Evolutionary conservation across 2,888 invertebrate genomes (phyloP).

Genomic region (Mellilla xanthometata): DNA sequence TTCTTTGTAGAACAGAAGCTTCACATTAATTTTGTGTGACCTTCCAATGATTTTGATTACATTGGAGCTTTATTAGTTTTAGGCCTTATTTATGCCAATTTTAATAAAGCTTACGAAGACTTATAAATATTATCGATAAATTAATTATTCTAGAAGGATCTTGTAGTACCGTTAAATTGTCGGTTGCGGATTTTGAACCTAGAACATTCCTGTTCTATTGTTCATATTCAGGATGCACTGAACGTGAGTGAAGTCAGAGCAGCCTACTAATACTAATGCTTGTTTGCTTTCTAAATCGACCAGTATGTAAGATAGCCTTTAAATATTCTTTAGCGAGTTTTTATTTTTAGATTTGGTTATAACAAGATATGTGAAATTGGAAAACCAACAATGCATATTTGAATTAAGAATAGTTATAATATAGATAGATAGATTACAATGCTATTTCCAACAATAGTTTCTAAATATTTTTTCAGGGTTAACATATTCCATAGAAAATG

Average conservation of each 20-base stretch:
- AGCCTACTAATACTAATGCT: not conserved
- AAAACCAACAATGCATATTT: no score
- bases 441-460: no score
- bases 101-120: conserved; percentile 13
- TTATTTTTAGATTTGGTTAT: no score
- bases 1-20: conserved; percentile 12
- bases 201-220: conserved; percentile 16
- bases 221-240: conserved; percentile 22
- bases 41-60: conserved; percentile 39
- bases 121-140: conserved; percentile 20
- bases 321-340: no score
- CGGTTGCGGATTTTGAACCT: conserved; percentile 12
- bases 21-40: conserved; percentile 36
- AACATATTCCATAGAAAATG: no score
- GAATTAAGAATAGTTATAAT: no score
- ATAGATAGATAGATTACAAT: no score
- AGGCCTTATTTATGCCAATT: conserved; percentile 8
- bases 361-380: no score
- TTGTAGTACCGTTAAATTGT: conserved; percentile 12
- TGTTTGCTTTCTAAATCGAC: no score
- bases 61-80: conserved; percentile 36
- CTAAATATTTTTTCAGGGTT: no score
- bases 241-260: conserved; percentile 9
- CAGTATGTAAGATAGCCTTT: no score
- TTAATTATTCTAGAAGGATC: conserved; percentile 11